Evolutionary conservation across 2,888 invertebrate species (phyloP), one percentile per base, ranked within the genome.

Genomic region (Cryptocheilus praepositus): DNA sequence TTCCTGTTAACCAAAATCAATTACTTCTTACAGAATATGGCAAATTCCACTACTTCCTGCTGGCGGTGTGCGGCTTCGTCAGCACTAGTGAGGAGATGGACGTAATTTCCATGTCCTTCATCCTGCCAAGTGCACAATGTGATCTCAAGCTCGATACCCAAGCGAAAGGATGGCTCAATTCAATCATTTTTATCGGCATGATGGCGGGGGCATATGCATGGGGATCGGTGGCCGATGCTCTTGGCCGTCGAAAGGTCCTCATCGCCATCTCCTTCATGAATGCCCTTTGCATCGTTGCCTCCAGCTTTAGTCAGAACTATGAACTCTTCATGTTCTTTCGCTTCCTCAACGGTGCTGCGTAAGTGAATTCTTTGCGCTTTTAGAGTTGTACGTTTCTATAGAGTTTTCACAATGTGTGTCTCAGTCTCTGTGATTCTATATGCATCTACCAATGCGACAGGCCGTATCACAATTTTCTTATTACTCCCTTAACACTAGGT

Each of bases 41-140:
- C 85, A 93, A 94, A 90, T 97, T 97, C 90, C 97, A 97, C 90
- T 95, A 95, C 90, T 91, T 95, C 85, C 92, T 97, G 88, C 91
- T 97, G 91, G 93, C 94, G 88, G 94, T 97, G 89, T 97, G 97
- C 91, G 97, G 97, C 82, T 95, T 97, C 90, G 96, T 97, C 89
- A 95, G 95, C 91, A 96, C 96, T 80, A 96, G 96, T 89, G 97
- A 97, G 92, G 96, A 97, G 92, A 96, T 97, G 94, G 97, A 97
- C 91, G 96, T 97, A 91, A 95, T 97, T 86, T 96, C 95, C 83
- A 96, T 97, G 94, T 97, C 97, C 80, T 97, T 97, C 92, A 95
- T 97, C 89, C 91, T 97, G 74, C 97, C 97, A 54, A 95, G 96
- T 83, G 97, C 97, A 77, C 95, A 96, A 90, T 97, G 97, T 92